A percentile compares a stretch with the other conserved stretches of the same genome.
Conservation (phyloP, 2,888 invertebrate genomes). For the Campopleginae sp. region DNA sequence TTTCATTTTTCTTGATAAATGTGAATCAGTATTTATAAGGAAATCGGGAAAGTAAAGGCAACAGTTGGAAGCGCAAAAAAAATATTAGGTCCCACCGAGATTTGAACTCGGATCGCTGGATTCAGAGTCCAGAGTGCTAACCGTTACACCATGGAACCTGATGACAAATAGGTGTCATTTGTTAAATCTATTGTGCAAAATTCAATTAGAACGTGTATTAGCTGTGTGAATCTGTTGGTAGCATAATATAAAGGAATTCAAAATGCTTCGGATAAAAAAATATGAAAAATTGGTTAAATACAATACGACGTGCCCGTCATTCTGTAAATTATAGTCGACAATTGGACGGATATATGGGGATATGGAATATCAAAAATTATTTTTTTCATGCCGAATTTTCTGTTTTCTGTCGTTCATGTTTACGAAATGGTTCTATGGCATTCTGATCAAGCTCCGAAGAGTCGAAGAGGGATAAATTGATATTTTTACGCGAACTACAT, state of each 20-base stretch:
- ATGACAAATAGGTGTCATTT: background rate
- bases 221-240: background rate
- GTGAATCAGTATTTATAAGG: background rate
- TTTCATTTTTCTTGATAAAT: background rate
- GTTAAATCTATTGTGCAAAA: background rate
- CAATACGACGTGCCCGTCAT: background rate
- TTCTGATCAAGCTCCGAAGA: background rate
- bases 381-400: background rate
- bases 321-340: background rate
- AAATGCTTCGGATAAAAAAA: background rate
- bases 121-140: slow-evolving; percentile 93
- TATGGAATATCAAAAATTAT: background rate
- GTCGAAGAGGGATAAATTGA: background rate
- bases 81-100: slow-evolving; percentile 88
- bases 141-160: slow-evolving; percentile 90
- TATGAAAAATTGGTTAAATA: background rate
- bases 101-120: slow-evolving; percentile 93
- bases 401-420: background rate
- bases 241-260: background rate
- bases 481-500: background rate
- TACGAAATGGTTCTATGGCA: background rate
- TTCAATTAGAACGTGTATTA: background rate
- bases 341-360: background rate
- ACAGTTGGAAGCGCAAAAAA: background rate
- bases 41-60: background rate